A percentile compares a stretch with the other conserved stretches of the same genome.
Evolutionary conservation across 2,888 invertebrate species (phyloP).

Genomic region (Eulithis prunata): DNA sequence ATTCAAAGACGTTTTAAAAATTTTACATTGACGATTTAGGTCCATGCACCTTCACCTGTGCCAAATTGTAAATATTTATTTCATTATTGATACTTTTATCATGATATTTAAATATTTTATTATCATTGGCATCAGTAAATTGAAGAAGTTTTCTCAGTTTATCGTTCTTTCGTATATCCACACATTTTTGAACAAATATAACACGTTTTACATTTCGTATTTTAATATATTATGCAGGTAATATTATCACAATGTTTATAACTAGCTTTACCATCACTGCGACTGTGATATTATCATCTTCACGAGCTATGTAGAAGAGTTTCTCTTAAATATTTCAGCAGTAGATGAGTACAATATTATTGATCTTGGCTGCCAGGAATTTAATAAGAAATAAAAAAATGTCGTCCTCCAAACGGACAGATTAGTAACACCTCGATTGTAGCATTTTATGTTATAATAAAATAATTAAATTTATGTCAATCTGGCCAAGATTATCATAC

Average conservation of each 20-base stretch:
- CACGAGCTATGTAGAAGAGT: conserved; percentile 39
- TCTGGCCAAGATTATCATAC: background rate
- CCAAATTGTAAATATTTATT: conserved; percentile 79
- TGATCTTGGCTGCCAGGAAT: too few relatives aligned
- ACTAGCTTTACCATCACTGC: conserved; percentile 37
- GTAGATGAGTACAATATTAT: too few relatives aligned
- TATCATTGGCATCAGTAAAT: conserved; percentile 10
- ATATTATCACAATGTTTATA: conserved; percentile 9
- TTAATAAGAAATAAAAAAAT: too few relatives aligned
- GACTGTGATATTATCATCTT: conserved; percentile 39
- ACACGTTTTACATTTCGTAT: conserved; percentile 8
- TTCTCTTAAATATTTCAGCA: conserved; percentile 21
- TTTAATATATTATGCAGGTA: conserved; percentile 11
- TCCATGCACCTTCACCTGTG: conserved; percentile 74
- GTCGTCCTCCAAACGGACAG: too few relatives aligned
- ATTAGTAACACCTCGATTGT: too few relatives aligned
- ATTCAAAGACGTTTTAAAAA: conserved; percentile 48
- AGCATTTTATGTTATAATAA: too few relatives aligned
- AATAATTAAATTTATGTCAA: too few relatives aligned
- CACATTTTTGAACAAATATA: conserved; percentile 13
- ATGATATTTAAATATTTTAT: conserved; percentile 19
- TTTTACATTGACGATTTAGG: conserved; percentile 63
- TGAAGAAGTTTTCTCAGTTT: conserved; percentile 6
- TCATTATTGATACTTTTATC: conserved; percentile 48
- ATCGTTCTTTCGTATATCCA: conserved; percentile 1